These are phyloP conservation scores for Caradrina kadenii DNA, from an alignment of 2,888 invertebrate species.

Conservation along the genomic window DNA sequence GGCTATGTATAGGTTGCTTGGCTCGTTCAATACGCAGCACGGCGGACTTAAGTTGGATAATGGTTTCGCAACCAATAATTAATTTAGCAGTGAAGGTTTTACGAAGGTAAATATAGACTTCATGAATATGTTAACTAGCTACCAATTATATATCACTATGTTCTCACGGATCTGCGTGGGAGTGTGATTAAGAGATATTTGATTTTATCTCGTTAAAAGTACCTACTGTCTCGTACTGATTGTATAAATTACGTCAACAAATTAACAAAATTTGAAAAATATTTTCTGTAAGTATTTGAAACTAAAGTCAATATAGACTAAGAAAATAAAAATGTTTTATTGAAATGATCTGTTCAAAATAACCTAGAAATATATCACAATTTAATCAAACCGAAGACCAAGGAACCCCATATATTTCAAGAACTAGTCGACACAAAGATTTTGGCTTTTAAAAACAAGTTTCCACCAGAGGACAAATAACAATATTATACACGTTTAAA, in stretches of 20 bases:
- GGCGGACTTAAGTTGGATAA: conserved; percentile 80
- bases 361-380: not conserved
- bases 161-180: conserved; percentile 58
- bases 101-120: conserved; percentile 71
- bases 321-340: conserved; percentile 8
- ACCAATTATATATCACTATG: conserved; percentile 57
- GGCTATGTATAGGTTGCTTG: conserved; percentile 89
- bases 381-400: conserved; percentile 1
- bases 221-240: conserved; percentile 27
- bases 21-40: conserved; percentile 81
- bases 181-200: conserved; percentile 47
- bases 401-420: not conserved
- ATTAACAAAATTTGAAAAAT: conserved; percentile 16
- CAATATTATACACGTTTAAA: not conserved
- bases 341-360: not conserved
- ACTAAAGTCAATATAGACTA: conserved; percentile 18
- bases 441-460: conserved; percentile 7
- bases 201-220: conserved; percentile 34
- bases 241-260: conserved; percentile 30
- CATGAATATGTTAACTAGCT: conserved; percentile 67
- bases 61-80: conserved; percentile 78
- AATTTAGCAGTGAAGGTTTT: conserved; percentile 80
- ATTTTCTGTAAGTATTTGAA: conserved; percentile 2
- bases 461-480: not conserved
- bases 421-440: not conserved